These are phyloP conservation scores for Globodera rostochiensis DNA, from an alignment of 1,140 invertebrate species.

Conservation along the genomic window DNA sequence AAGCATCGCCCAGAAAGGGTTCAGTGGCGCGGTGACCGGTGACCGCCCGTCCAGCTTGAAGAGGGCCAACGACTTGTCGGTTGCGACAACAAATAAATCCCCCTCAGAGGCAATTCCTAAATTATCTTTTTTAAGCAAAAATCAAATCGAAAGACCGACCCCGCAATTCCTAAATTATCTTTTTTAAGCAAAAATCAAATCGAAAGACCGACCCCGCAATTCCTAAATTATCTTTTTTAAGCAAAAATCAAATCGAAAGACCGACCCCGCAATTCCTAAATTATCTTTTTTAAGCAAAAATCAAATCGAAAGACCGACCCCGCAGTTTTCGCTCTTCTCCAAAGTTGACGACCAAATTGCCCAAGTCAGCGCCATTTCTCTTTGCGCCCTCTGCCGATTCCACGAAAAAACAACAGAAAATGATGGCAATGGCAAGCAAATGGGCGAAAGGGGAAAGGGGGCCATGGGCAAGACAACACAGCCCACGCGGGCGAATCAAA, in stretches of 20 bases:
- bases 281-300: background rate
- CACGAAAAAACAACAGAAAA: background rate
- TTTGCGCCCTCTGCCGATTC: too few species aligned
- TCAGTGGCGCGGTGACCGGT: background rate
- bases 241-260: too few species aligned
- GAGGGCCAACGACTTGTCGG: background rate
- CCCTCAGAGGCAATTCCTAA: background rate
- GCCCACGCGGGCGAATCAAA: background rate
- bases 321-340: too few species aligned
- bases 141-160: background rate
- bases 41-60: background rate
- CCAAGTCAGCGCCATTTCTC: too few species aligned
- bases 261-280: background rate
- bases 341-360: too few species aligned
- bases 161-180: background rate
- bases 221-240: background rate
- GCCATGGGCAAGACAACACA: background rate
- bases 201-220: too few species aligned
- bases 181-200: background rate
- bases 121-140: background rate
- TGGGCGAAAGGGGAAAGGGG: background rate
- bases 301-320: background rate
- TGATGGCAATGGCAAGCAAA: too few species aligned
- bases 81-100: conserved; percentile 12
- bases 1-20: background rate